These are phyloP conservation scores for Fulmarus glacialis DNA, from an alignment of 2,113 vertebrate genomes.

Conservation along the genomic window DNA sequence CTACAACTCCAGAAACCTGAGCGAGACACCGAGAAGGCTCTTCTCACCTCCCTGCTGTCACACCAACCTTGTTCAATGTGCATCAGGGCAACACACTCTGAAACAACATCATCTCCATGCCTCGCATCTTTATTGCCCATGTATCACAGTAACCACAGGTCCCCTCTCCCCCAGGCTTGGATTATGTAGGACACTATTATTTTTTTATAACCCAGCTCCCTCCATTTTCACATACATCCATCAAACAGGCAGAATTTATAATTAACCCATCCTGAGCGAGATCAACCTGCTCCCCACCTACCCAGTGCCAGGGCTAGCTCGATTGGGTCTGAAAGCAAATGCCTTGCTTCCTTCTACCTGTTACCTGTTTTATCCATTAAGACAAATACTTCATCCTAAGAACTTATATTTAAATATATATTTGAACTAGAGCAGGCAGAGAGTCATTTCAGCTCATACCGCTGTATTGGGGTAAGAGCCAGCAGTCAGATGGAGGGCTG, in stretches of 20 bases:
- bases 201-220: not conserved
- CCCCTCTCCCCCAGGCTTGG: not conserved
- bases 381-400: not conserved
- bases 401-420: not conserved
- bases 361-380: not conserved
- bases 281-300: not conserved
- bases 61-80: not conserved
- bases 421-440: not conserved
- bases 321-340: not conserved
- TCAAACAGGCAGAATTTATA: not conserved
- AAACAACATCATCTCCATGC: not conserved
- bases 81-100: not conserved
- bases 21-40: not conserved
- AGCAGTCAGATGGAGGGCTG: not conserved
- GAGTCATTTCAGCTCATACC: not conserved
- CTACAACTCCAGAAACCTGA: not conserved
- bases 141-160: not conserved
- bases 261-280: not conserved
- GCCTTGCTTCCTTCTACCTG: not conserved
- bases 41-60: not conserved
- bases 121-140: accelerated
- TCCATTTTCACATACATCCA: not conserved
- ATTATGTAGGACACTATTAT: not conserved
- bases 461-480: not conserved
- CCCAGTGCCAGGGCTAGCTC: not conserved